phyloP scores from a whole-genome alignment of 2,888 invertebrate genomes.

The Crepidodera aurea region DNA sequence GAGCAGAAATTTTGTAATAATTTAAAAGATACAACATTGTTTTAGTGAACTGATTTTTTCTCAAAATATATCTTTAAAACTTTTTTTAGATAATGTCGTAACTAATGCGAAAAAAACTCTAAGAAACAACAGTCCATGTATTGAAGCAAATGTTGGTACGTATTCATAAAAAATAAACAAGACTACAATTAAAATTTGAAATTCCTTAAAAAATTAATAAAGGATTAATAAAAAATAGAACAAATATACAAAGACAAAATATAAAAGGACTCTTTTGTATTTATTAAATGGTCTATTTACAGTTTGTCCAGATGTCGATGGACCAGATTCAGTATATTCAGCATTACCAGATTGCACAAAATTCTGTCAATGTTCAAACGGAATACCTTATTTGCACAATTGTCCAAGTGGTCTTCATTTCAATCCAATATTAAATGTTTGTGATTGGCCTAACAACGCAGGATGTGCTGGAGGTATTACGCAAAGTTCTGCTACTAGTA shows the following conservation, averaged over 20 bases:
- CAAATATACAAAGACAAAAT: too few relatives aligned
- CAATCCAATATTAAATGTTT: constrained; percentile 40
- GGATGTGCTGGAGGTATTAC: constrained; percentile 34
- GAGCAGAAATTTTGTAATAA: too few relatives aligned
- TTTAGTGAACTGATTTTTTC: not conserved
- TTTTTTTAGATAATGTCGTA: not conserved
- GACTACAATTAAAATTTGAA: too few relatives aligned
- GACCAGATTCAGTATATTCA: constrained; percentile 31
- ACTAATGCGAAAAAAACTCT: not conserved
- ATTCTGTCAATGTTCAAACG: constrained; percentile 44
- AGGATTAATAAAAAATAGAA: not conserved
- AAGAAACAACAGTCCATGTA: not conserved
- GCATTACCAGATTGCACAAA: constrained; percentile 39
- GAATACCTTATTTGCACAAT: constrained; percentile 39
- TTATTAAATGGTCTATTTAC: too few relatives aligned
- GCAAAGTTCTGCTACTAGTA: not conserved
- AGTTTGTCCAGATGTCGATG: constrained; percentile 40
- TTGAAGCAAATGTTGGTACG: not conserved
- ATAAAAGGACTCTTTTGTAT: too few relatives aligned
- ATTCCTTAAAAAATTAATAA: too few relatives aligned
- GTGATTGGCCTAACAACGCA: constrained; percentile 44
- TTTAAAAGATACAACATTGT: not conserved
- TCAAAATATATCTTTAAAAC: not conserved
- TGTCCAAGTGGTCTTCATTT: constrained; percentile 46
- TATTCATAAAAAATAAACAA: too few relatives aligned